Evolutionary conservation across 2,113 vertebrate genomes (phyloP).

Genomic region (Plestiodon gilberti): DNA sequence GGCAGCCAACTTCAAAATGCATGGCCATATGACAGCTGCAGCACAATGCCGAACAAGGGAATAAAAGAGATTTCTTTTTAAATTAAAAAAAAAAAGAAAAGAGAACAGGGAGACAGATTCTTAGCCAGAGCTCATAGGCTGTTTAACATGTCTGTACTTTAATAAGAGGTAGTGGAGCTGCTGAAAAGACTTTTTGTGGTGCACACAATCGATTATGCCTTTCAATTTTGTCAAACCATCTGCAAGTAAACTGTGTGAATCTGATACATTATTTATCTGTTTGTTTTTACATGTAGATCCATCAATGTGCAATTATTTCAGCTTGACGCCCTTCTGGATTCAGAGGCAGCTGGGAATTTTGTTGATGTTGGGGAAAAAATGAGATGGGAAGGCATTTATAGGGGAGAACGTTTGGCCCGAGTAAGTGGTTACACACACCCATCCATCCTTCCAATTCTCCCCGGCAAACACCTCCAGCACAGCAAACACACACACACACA

Average conservation of each 20-base stretch:
- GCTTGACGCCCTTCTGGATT: too few species aligned
- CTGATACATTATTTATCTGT: too few species aligned
- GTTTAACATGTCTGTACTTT: slow-evolving; percentile 32
- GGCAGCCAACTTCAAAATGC: slow-evolving; percentile 29
- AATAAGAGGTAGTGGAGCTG: not conserved
- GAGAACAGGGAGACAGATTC: slow-evolving; percentile 36
- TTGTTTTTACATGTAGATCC: too few species aligned
- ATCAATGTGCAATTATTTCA: too few species aligned
- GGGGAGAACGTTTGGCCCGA: not conserved
- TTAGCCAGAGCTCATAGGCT: slow-evolving; percentile 1
- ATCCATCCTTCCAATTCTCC: not conserved
- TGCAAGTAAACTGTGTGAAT: slow-evolving; percentile 2
- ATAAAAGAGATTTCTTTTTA: slow-evolving; percentile 25
- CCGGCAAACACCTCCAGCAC: not conserved
- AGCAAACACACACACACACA: too few species aligned
- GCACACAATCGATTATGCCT: slow-evolving; percentile 36
- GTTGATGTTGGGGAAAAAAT: slow-evolving; percentile 10
- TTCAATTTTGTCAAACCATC: slow-evolving; percentile 46
- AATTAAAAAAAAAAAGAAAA: too few species aligned
- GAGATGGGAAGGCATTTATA: slow-evolving; percentile 35
- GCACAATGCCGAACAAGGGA: slow-evolving; percentile 35
- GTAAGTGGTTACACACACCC: too few species aligned
- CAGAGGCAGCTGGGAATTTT: too few species aligned
- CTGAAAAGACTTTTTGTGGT: slow-evolving; percentile 44
- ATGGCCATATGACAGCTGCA: slow-evolving; percentile 4